Evolutionary conservation across 2,888 invertebrate species (phyloP).

Genomic region (Macrophya alboannulata): DNA sequence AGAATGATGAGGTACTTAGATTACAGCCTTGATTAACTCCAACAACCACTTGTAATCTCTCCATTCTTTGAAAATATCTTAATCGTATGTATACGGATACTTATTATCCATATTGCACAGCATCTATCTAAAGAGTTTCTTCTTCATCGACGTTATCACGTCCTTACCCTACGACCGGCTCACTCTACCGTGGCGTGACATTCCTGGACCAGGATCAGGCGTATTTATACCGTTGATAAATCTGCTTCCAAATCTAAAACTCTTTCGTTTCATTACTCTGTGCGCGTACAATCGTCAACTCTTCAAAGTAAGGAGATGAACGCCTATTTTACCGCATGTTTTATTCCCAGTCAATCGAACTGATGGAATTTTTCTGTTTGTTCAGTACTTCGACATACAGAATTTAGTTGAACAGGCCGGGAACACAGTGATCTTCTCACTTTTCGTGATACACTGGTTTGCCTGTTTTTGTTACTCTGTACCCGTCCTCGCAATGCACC

Average conservation of each 20-base stretch:
- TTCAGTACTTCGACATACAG: conserved; percentile 70
- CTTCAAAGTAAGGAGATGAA: conserved; percentile 67
- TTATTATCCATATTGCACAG: conserved; percentile 60
- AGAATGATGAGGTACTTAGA: conserved; percentile 70
- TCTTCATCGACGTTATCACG: conserved; percentile 71
- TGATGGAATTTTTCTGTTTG: conserved; percentile 13
- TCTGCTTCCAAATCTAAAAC: conserved; percentile 72
- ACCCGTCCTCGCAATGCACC: conserved; percentile 69
- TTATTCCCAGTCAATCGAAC: neutral
- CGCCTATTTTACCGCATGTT: neutral
- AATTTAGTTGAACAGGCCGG: conserved; percentile 67
- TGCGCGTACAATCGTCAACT: conserved; percentile 66
- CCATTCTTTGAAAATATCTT: neutral
- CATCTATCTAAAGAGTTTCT: conserved; percentile 67
- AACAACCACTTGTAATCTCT: neutral
- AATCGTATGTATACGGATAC: neutral
- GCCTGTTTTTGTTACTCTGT: conserved; percentile 72
- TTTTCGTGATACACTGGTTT: conserved; percentile 74
- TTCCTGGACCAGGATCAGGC: conserved; percentile 68
- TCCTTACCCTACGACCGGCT: conserved; percentile 75
- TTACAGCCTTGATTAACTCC: neutral
- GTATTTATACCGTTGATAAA: conserved; percentile 66
- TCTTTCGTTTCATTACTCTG: conserved; percentile 71
- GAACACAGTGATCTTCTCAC: conserved; percentile 68
- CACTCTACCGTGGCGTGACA: conserved; percentile 70